phyloP scores from a whole-genome alignment of 2,113 vertebrate genomes.

The Naja naja region DNA sequence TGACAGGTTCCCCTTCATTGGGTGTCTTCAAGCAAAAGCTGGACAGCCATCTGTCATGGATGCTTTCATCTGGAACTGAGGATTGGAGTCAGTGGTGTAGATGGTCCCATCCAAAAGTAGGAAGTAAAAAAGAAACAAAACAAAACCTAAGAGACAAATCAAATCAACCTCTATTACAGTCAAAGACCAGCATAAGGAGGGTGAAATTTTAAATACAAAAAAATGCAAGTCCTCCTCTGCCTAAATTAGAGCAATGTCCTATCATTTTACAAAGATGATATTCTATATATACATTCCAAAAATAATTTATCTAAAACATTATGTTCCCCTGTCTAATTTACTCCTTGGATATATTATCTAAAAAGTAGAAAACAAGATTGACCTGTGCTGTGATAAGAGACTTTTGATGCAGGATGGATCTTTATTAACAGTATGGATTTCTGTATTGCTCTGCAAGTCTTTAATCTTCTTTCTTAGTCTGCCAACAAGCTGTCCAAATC shows the following conservation, averaged over 20 bases:
- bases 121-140: not conserved
- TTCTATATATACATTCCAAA: not conserved
- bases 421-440: not conserved
- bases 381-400: not conserved
- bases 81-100: not conserved
- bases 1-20: not conserved
- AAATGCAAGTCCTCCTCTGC: not conserved
- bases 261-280: not conserved
- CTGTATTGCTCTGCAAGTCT: not conserved
- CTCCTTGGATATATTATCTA: not conserved
- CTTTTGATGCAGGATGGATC: not conserved
- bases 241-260: not conserved
- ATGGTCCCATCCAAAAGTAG: not conserved
- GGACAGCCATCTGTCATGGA: not conserved
- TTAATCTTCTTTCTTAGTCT: not conserved
- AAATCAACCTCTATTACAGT: not conserved
- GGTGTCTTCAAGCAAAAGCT: not conserved
- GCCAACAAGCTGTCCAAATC: not conserved
- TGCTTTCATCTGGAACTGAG: not conserved
- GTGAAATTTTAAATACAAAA: not conserved
- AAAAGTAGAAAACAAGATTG: not conserved
- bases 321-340: not conserved
- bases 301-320: not conserved
- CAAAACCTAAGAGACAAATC: not conserved
- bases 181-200: not conserved